These are phyloP conservation scores for Sipha flava DNA, from an alignment of 1,140 invertebrate genomes.

Conservation along the genomic window DNA sequence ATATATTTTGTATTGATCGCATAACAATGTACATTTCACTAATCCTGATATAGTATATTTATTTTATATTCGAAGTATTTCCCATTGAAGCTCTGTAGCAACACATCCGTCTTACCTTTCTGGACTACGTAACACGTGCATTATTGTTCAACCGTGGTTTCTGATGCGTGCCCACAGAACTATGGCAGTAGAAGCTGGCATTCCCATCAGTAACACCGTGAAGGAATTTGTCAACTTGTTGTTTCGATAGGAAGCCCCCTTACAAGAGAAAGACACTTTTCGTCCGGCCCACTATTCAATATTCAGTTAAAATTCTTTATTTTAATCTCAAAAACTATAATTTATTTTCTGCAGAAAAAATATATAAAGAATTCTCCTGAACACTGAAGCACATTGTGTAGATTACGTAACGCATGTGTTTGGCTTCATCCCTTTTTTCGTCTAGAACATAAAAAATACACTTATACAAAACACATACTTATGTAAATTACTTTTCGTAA, in stretches of 20 bases:
- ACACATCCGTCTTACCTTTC: not conserved
- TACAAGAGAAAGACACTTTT: not conserved
- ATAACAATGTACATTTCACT: no score
- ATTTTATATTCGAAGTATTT: not conserved
- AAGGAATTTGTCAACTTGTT: conserved; percentile 11
- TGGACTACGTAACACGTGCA: not conserved
- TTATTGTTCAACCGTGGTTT: not conserved
- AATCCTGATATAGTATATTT: no score
- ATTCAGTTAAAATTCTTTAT: not conserved
- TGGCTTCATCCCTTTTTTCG: not conserved
- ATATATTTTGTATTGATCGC: no score
- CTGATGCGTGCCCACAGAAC: conserved; percentile 10
- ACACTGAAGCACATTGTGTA: not conserved
- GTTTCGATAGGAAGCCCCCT: not conserved
- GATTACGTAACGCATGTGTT: not conserved
- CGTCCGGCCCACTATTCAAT: not conserved
- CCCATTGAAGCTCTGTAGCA: not conserved
- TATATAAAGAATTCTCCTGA: not conserved
- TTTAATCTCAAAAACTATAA: not conserved
- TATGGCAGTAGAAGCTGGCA: not conserved
- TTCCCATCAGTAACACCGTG: not conserved
- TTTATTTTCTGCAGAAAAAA: not conserved
- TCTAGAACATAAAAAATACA: not conserved
- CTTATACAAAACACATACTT: not conserved
- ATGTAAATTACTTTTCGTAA: not conserved